phyloP scores from a whole-genome alignment of 2,888 invertebrate species.

The Dioctria rufipes region DNA sequence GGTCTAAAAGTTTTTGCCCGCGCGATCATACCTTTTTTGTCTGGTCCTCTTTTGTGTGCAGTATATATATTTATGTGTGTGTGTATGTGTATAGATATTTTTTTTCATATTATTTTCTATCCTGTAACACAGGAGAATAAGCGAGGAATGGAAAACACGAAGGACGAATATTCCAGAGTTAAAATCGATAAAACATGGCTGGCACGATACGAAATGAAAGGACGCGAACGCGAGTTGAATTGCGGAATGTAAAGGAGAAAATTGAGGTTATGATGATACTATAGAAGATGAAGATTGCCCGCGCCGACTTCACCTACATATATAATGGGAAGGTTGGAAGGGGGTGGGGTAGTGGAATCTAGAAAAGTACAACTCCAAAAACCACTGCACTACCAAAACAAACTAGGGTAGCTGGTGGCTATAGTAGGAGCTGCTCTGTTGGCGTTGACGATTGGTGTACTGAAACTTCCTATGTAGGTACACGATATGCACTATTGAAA shows the following conservation, averaged over 20 bases:
- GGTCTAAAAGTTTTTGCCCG: slow-evolving; percentile 35
- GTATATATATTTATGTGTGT: not conserved
- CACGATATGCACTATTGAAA: slow-evolving; percentile 26
- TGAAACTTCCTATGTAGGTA: too few relatives aligned
- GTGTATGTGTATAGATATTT: not conserved
- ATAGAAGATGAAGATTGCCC: not conserved
- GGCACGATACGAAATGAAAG: slow-evolving; percentile 47
- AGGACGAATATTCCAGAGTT: slow-evolving; percentile 1
- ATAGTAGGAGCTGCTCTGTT: too few relatives aligned
- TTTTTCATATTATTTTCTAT: not conserved
- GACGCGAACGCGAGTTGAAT: slow-evolving; percentile 48
- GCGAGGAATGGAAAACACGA: slow-evolving; percentile 3
- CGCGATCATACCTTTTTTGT: slow-evolving; percentile 30
- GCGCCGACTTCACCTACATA: not conserved
- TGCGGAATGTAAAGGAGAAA: slow-evolving; percentile 51
- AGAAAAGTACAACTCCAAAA: too few relatives aligned
- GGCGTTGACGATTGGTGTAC: too few relatives aligned
- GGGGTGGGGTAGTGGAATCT: not conserved
- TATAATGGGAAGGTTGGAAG: not conserved
- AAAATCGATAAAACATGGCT: slow-evolving; percentile 51
- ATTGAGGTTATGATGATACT: slow-evolving; percentile 50
- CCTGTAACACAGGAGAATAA: slow-evolving; percentile 17
- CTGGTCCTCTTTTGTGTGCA: not conserved
- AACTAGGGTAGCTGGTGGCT: not conserved
- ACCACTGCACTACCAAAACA: too few relatives aligned